Base-by-base conservation (phyloP, 1,140 invertebrate genomes). In the Harlomillsia oculata region DNA sequence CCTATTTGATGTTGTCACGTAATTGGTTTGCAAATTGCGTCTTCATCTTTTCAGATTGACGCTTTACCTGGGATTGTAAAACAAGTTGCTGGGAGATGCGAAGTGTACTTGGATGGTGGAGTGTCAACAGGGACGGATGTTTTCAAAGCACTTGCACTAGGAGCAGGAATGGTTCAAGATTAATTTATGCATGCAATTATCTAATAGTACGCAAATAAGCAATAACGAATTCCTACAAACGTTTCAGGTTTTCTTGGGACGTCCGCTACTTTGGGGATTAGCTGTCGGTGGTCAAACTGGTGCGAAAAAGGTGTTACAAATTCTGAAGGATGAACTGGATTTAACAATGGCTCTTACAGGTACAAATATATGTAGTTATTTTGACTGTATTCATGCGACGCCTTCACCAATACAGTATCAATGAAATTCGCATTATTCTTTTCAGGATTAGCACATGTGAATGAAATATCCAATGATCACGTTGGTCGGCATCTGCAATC, bases 41-140 rank as follows among this genome's bases (percentile, higher is more conserved):
- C n/a, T n/a, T n/a, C n/a, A n/a, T n/a, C 18, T 43, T 54, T 29
- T 16, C 28, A 58, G 57, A 54, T 59, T 34, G 57, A 59, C 37
- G 57, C 43, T 23, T 37, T 59, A 11, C 39, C 40, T 1, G 57
- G 54, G 25, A 50, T 59, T 26, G 71, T 72, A 4, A 20, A 61
- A 39, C 72, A 69, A 5, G 74, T 79, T 0, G 28, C 62, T 8
- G 69, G 69, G n/a, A 53, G 67, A 30, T 69, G 68, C 51, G 85
- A 91, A 67, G 75, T 96, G 21, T 95, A 88, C 72, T 67, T 96
- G 58, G 93, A 96, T 69, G 89, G 92, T 5, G 92, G 93, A 14
- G 75, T 96, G 2, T 77, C 78, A 14, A 79, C 82, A 66, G 92
- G 91, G 11, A 85, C 84, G 28, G 90, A 95, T 72, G 80, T 94